phyloP scores from a whole-genome alignment of 2,888 invertebrate genomes.

The Clostera curtula region DNA sequence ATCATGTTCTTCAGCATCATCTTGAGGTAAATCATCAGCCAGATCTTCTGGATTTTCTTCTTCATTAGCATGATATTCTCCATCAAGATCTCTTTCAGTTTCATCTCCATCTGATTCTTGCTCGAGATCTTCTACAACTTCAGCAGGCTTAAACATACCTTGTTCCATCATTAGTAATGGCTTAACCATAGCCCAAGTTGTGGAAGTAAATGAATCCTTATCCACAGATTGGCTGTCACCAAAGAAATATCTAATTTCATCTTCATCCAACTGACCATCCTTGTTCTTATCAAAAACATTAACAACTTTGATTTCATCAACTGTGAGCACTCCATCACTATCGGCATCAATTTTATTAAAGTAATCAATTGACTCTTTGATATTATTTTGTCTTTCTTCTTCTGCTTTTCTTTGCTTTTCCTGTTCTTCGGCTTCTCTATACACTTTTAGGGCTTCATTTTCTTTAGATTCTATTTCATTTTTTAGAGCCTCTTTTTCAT shows the following conservation, averaged over 20 bases:
- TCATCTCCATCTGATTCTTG: slow-evolving; percentile 74
- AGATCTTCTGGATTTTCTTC: slow-evolving; percentile 73
- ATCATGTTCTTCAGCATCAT: slow-evolving; percentile 66
- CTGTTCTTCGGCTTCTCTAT: slow-evolving; percentile 80
- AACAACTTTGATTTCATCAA: slow-evolving; percentile 80
- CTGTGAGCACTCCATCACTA: slow-evolving; percentile 81
- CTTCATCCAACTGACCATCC: slow-evolving; percentile 90
- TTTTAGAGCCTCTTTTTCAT: slow-evolving; percentile 85
- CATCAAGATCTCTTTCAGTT: slow-evolving; percentile 67
- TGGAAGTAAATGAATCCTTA: slow-evolving; percentile 78
- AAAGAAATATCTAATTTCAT: slow-evolving; percentile 87
- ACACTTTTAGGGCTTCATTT: slow-evolving; percentile 83
- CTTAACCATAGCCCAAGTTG: slow-evolving; percentile 86
- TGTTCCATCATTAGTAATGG: slow-evolving; percentile 85
- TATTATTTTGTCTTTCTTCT: slow-evolving; percentile 70
- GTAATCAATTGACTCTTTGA: slow-evolving; percentile 80
- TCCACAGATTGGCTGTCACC: slow-evolving; percentile 80
- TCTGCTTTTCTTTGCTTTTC: slow-evolving; percentile 76
- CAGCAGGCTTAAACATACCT: slow-evolving; percentile 75
- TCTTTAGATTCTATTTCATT: slow-evolving; percentile 83
- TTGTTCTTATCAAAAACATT: slow-evolving; percentile 91
- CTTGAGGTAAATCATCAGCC: slow-evolving; percentile 82
- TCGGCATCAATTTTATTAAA: slow-evolving; percentile 89
- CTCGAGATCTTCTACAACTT: slow-evolving; percentile 32
- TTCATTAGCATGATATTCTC: slow-evolving; percentile 31